A percentile compares a stretch with the other conserved stretches of the same genome.
Conservation (phyloP, 2,113 vertebrate genomes). For the Pomatorhinus ruficollis region DNA sequence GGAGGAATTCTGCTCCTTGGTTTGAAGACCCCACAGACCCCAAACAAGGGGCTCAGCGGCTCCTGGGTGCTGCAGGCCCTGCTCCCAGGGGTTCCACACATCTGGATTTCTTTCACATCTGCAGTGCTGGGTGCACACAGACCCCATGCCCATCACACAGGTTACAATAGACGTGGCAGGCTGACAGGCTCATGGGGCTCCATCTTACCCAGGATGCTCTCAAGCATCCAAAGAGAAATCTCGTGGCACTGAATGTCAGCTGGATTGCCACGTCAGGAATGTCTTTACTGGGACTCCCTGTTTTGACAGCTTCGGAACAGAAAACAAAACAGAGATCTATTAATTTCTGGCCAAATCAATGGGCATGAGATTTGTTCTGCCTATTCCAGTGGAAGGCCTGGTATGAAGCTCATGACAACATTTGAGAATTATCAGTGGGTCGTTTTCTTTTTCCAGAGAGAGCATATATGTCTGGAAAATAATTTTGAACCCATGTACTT, state of each 20-base stretch:
- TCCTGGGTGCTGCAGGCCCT: fast-evolving
- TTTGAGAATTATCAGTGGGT: not conserved
- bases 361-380: not conserved
- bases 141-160: not conserved
- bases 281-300: not conserved
- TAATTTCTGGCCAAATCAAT: not conserved
- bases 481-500: not conserved
- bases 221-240: not conserved
- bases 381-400: not conserved
- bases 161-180: fast-evolving
- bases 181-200: not conserved
- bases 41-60: not conserved
- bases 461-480: not conserved
- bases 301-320: not conserved
- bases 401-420: not conserved
- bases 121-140: not conserved
- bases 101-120: not conserved
- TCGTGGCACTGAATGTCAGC: not conserved
- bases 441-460: not conserved
- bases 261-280: not conserved
- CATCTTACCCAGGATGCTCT: not conserved
- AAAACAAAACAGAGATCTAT: not conserved
- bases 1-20: not conserved
- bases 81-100: not conserved
- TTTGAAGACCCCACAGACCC: not conserved